phyloP scores from a whole-genome alignment of 2,888 invertebrate genomes.

The Deilephila elpenor region DNA sequence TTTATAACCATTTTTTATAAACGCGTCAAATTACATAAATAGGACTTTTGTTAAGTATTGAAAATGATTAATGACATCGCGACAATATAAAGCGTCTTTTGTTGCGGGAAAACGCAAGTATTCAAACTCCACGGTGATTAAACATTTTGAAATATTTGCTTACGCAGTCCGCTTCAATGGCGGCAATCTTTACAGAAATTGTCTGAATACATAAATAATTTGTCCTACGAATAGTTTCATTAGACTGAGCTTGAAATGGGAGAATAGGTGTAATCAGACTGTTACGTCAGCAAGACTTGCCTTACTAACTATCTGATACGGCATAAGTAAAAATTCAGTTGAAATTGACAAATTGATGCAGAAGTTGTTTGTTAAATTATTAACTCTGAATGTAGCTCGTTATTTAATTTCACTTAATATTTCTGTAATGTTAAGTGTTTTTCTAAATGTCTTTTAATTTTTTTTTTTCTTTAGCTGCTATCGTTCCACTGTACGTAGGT shows the following conservation, averaged over 20 bases:
- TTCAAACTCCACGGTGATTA: constrained; percentile 1
- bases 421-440: too few species aligned
- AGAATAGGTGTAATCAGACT: not conserved
- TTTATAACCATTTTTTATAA: not conserved
- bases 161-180: constrained; percentile 3
- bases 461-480: too few species aligned
- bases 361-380: too few species aligned
- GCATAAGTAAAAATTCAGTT: too few species aligned
- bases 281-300: not conserved
- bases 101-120: constrained; percentile 3
- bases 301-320: not conserved
- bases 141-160: constrained; percentile 6
- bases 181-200: not conserved
- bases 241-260: not conserved
- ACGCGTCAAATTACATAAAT: not conserved
- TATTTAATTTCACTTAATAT: too few species aligned
- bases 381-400: too few species aligned
- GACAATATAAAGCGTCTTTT: not conserved
- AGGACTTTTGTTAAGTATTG: not conserved
- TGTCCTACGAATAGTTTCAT: not conserved
- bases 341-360: too few species aligned
- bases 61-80: constrained; percentile 1
- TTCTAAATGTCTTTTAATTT: too few species aligned
- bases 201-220: not conserved
- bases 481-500: too few species aligned